Percentiles rank a stretch among this genome's conserved stretches.
Evolutionary conservation across 2,113 vertebrate species (phyloP).

Genomic region (Diadophis punctatus): DNA sequence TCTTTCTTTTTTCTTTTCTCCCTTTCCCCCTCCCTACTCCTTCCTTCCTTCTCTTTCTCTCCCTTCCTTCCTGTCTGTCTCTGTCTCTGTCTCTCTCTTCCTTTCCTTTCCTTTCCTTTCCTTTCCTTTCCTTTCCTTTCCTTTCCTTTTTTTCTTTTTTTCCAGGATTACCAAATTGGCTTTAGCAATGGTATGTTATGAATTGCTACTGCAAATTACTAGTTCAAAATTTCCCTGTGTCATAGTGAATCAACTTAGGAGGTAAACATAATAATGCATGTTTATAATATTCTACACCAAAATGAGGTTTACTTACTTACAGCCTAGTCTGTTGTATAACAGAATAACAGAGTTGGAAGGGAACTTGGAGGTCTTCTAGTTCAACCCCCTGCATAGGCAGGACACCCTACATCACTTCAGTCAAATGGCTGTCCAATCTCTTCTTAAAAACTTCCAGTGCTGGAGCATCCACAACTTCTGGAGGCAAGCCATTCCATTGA

Average conservation of each 20-base stretch:
- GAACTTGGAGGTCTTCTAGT: neutral
- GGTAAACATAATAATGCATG: neutral
- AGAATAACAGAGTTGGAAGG: neutral
- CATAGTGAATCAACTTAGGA: neutral
- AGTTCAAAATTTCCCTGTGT: neutral
- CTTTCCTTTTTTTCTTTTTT: no score
- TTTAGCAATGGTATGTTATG: neutral
- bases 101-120: no score
- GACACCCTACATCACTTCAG: neutral
- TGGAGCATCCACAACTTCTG: neutral
- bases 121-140: no score
- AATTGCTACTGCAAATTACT: neutral
- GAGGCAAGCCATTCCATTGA: neutral
- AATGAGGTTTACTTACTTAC: neutral
- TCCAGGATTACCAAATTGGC: neutral
- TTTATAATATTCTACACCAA: neutral
- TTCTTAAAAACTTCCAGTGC: neutral
- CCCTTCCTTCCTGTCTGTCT: rapidly evolving
- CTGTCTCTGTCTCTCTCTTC: no score
- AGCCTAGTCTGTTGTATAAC: neutral
- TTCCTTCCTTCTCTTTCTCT: no score
- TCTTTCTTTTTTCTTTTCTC: no score
- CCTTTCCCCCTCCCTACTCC: no score
- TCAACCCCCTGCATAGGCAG: neutral
- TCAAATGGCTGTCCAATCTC: neutral